These are phyloP conservation scores for Enteromius anoplus DNA, from an alignment of 2,797 vertebrate genomes.

Conservation along the genomic window DNA sequence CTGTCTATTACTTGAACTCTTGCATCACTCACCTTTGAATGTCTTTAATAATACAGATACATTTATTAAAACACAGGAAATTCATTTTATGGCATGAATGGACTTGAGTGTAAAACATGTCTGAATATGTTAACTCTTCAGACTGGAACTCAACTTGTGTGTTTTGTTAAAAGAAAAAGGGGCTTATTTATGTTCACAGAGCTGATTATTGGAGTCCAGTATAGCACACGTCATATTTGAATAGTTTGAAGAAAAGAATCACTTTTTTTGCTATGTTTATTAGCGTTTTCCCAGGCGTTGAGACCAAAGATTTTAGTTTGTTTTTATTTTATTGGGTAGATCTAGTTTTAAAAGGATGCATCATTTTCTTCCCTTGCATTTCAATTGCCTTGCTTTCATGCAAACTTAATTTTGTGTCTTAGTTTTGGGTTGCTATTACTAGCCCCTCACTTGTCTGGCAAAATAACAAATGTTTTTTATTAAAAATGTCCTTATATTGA, in stretches of 20 bases:
- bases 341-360: conserved; percentile 25
- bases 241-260: conserved; percentile 34
- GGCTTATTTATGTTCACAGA: conserved; percentile 52
- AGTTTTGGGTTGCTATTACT: conserved; percentile 40
- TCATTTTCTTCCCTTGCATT: conserved; percentile 47
- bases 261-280: conserved; percentile 44
- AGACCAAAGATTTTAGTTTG: conserved; percentile 80
- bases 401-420: conserved; percentile 54
- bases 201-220: conserved; percentile 61
- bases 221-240: conserved; percentile 71
- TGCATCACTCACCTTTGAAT: conserved; percentile 84
- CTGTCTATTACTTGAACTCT: conserved; percentile 89
- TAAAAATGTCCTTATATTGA: conserved; percentile 24
- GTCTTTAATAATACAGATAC: conserved; percentile 78
- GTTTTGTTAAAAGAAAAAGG: conserved; percentile 57
- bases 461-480: conserved; percentile 14
- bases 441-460: conserved; percentile 19
- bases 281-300: conserved; percentile 60
- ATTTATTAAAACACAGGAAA: conserved; percentile 71
- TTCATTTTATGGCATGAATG: conserved; percentile 65
- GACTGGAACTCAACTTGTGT: conserved; percentile 51
- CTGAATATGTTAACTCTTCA: conserved; percentile 66
- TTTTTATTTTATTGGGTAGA: conserved; percentile 31
- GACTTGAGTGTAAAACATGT: conserved; percentile 62
- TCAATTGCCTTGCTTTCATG: conserved; percentile 61